Base-by-base conservation (phyloP, 2,888 invertebrate genomes). In the Icerya purchasi region DNA sequence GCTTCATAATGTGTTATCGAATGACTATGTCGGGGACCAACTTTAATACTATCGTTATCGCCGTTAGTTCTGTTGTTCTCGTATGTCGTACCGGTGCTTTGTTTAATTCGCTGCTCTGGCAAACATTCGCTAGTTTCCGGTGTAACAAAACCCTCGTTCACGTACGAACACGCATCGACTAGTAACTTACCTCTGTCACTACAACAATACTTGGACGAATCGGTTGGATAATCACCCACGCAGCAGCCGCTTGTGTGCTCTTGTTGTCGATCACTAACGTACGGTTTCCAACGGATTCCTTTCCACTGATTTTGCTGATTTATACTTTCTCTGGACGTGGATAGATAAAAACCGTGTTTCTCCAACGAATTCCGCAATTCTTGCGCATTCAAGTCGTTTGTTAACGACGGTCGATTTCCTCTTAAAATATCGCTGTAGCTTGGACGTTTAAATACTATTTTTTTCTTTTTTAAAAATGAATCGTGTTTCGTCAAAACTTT, bases 251-350 rank as follows among this genome's bases (percentile, higher is more conserved):
- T n/a, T n/a, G n/a, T n/a, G n/a, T n/a, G n/a, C n/a, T n/a, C n/a
- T n/a, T n/a, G n/a, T n/a, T n/a, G n/a, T n/a, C n/a, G n/a, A n/a
- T 36, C 14, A 36, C 36, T 36, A 36, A 36, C 50, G 21, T 56
- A 60, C 23, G 69, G 66, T 64, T 68, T 71, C 72, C 72, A 72
- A 2, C 69, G 67, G 1, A 71, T 68, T 18, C 68, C 69, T 54
- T 67, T 71, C 64, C 66, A 70, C n/a, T 67, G 65, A 20, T 63
- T 62, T 53, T 66, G 67, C 2, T 64, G 63, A 19, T 66, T 66
- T 18, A 61, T 62, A 10, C 67, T 68, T 36, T 36, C 36, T 57
- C 67, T 68, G 14, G 68, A 67, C 54, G 25, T 24, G 58, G 50
- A 54, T 20, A 56, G 25, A n/a, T n/a, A n/a, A n/a, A n/a, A n/a